Base-by-base conservation (phyloP, 2,113 vertebrate species). In the Ageneiosus marmoratus region DNA sequence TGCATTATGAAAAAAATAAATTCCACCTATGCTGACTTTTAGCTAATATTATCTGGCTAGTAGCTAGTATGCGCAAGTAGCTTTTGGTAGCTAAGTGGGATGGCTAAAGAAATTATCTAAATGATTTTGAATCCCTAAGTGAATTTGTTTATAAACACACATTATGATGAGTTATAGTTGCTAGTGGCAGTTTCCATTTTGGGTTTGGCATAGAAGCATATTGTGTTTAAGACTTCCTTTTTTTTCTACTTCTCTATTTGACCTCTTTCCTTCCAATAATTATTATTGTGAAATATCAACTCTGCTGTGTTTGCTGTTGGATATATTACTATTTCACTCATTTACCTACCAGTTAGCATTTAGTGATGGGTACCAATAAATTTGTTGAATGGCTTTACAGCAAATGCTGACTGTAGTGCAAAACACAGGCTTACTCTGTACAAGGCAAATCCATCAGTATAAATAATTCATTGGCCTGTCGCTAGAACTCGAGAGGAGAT, bases 381-480 rank as follows among this genome's bases (percentile, higher is more conserved):
- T 29, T 41, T 78, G 37, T 27, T 73, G 53, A 72, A 84, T 79
- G 37, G 41, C 22, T 60, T 32, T 56, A 50, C 69, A 79, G 83
- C 81, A 77, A 87, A 76, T 80, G 87, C 90, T 91, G 91, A 93
- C 90, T 86, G 48, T 88, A 81, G 84, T 86, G 88, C 88, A 91
- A 89, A 83, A 89, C 37, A 70, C 67, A 51, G 48, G 0, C 79
- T 20, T 79, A 72, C 48, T 77, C 76, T 86, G 78, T 88, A 93
- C 92, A 94, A 89, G 88, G 90, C 91, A 93, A 94, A 91, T 90
- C 92, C 92, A 93, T 94, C 93, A 94, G 90, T 89, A 93, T 93
- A 84, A 94, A 94, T 94, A 93, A 94, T 90, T 94, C 88, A 94
- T 91, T 80, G 82, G 83, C 83, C 84, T 88, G 91, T 91, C 83